Evolutionary conservation across 2,888 invertebrate species (phyloP).

Genomic region (Rutpela maculata): DNA sequence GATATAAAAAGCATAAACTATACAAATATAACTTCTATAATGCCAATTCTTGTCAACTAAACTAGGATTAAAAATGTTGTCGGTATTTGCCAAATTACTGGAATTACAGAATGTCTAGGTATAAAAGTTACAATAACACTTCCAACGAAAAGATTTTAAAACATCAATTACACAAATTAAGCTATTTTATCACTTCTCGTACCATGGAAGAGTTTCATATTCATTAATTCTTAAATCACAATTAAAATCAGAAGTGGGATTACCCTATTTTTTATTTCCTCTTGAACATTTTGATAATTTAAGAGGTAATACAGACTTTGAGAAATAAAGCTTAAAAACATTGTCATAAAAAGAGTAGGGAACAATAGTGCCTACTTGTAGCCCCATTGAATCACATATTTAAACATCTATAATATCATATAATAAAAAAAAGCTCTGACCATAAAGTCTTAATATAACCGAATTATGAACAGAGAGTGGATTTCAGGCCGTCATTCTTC

Average conservation of each 20-base stretch:
- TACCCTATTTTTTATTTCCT: not conserved
- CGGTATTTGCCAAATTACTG: not conserved
- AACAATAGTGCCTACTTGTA: not conserved
- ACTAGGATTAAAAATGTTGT: not conserved
- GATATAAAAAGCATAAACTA: not conserved
- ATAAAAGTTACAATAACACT: not conserved
- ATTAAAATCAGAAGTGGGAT: constrained; percentile 17
- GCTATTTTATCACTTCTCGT: not conserved
- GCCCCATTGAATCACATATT: not conserved
- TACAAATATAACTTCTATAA: not conserved
- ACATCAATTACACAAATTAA: not conserved
- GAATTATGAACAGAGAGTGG: no score
- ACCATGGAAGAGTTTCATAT: not conserved
- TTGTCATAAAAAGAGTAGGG: not conserved
- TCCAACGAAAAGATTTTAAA: not conserved
- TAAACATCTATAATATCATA: no score
- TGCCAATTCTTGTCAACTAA: not conserved
- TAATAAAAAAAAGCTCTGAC: no score
- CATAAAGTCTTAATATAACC: no score
- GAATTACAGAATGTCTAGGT: not conserved
- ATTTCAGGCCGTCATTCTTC: no score
- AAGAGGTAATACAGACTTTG: not conserved
- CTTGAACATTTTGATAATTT: not conserved
- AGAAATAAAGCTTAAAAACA: not conserved
- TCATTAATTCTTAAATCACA: not conserved